A percentile compares a stretch with the other conserved stretches of the same genome.
Evolutionary conservation across 2,797 vertebrate genomes (phyloP).

Genomic region (Thripadectes ignobilis): DNA sequence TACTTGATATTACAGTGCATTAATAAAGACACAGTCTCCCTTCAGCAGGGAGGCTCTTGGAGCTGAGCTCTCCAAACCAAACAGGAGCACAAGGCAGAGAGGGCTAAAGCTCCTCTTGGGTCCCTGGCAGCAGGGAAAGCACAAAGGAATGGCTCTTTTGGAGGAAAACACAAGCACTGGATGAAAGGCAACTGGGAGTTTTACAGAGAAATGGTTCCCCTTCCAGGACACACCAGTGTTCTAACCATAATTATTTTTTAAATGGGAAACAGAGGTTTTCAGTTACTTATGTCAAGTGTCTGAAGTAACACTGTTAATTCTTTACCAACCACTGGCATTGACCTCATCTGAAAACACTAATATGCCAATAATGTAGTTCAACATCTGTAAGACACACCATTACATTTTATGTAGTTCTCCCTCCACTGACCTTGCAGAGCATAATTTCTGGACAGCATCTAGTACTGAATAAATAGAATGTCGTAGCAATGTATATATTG

Average conservation of each 20-base stretch:
- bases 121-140: not conserved
- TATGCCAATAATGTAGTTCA: not conserved
- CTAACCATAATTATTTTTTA: not conserved
- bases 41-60: not conserved
- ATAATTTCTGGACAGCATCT: not conserved
- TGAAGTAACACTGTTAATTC: not conserved
- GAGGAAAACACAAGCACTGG: not conserved
- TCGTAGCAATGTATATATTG: rapidly evolving
- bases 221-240: not conserved
- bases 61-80: not conserved
- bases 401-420: not conserved
- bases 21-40: not conserved
- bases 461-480: not conserved
- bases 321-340: not conserved
- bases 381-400: not conserved
- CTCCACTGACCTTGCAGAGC: not conserved
- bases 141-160: rapidly evolving
- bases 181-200: rapidly evolving
- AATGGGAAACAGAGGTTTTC: not conserved
- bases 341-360: not conserved
- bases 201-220: rapidly evolving
- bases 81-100: not conserved
- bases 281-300: not conserved
- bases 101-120: not conserved
- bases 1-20: conserved; percentile 4